Evolutionary conservation across 1,140 invertebrate species (phyloP), one percentile per base, ranked within the genome.

Genomic region (Protaetia brevitarsis): DNA sequence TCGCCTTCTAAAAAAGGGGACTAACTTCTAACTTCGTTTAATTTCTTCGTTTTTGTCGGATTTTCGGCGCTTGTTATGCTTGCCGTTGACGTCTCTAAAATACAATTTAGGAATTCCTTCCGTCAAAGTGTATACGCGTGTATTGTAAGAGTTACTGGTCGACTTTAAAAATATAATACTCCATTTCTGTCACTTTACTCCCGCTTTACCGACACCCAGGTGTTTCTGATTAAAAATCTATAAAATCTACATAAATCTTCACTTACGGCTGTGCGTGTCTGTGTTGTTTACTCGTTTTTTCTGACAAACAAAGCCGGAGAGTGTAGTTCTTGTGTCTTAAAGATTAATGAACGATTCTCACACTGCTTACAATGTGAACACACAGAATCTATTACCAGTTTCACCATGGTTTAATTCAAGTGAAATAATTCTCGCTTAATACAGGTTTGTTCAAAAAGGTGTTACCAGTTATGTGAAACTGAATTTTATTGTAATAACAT

Each of bases 221-320:
- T 68, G 67, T 68, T 68, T 68, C 67, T 65, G 67, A 68, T 68
- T 68, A 68, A 65, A 68, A 68, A 68, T 68, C 63, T 68, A 68
- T 56, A 45, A 57, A 56, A 45, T 56, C 16, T 36, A 56, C 26
- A 65, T 68, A 65, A 65, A 61, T 65, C 65, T 68, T 59, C 16
- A 11, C 26, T 31, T 59, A 10, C 26, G 23, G 16, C 16, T 56
- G 26, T 19, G 16, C n/a, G 31, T 34, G 26, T 59, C 10, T 30
- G 11, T 59, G 30, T 59, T 59, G 28, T 11, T 29, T 26, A 29
- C 8, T 16, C 10, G 2, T 59, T 59, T 27, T 23, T 59, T 27
- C 7, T 11, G 13, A 30, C 26, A 59, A 59, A 59, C 6, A n/a
- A 29, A 30, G 30, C 11, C 29, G 26, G 30, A n/a, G 7, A n/a